Conservation (phyloP, 2,888 invertebrate species). For the Acronicta psi region DNA sequence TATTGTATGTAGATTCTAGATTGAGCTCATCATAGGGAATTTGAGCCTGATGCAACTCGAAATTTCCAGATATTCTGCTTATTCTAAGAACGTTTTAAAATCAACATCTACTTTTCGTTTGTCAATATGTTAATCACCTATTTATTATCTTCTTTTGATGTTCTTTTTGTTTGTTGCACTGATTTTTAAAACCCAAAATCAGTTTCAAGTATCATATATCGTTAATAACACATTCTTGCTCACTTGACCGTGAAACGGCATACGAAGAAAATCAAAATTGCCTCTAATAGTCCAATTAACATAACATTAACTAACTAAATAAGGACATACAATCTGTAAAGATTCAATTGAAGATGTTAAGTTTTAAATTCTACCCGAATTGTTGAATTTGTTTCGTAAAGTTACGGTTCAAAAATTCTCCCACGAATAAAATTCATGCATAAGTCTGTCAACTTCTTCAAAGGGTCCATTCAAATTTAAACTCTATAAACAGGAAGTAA, state of each 20-base stretch:
- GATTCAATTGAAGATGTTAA: slow-evolving; percentile 43
- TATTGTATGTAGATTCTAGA: too few relatives aligned
- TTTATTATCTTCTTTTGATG: too few relatives aligned
- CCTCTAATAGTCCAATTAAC: slow-evolving; percentile 40
- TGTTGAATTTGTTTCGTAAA: slow-evolving; percentile 30
- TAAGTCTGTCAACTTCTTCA: slow-evolving; percentile 47
- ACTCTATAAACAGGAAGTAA: slow-evolving; percentile 50
- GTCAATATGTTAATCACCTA: too few relatives aligned
- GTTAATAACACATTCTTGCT: slow-evolving; percentile 46
- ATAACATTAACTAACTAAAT: slow-evolving; percentile 37
- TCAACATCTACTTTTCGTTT: too few relatives aligned
- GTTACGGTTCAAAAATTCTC: slow-evolving; percentile 73
- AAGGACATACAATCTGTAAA: slow-evolving; percentile 33
- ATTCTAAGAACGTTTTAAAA: too few relatives aligned
- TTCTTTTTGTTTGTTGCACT: too few relatives aligned
- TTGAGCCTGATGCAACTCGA: too few relatives aligned
- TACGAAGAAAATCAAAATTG: slow-evolving; percentile 47
- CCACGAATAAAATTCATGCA: slow-evolving; percentile 68
- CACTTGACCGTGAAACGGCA: slow-evolving; percentile 56
- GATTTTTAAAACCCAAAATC: neutral
- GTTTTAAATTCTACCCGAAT: slow-evolving; percentile 40
- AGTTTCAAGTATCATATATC: slow-evolving; percentile 21
- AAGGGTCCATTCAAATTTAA: slow-evolving; percentile 49
- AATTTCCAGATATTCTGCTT: too few relatives aligned
- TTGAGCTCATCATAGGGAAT: too few relatives aligned